Conservation (phyloP, 2,113 vertebrate species). For the Paraplagusia blochii region DNA sequence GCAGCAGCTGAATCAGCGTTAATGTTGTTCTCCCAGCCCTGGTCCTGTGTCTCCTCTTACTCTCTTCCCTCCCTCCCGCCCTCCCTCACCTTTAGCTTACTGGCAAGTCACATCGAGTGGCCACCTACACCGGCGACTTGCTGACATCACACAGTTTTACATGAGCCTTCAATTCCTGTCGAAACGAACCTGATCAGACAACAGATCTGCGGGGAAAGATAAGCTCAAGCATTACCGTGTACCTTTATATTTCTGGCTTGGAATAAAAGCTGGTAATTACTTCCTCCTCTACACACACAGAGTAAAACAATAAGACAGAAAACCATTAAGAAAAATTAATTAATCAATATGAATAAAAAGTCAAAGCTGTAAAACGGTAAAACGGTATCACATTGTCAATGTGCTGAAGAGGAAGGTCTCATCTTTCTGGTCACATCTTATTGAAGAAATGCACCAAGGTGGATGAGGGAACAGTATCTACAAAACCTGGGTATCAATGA, state of each 20-base stretch:
- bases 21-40: slow-evolving; percentile 42
- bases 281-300: too few relatives aligned
- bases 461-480: too few relatives aligned
- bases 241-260: neutral
- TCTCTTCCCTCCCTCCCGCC: slow-evolving; percentile 28
- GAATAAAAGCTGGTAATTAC: neutral
- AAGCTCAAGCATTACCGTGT: neutral
- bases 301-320: too few relatives aligned
- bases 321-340: too few relatives aligned
- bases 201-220: slow-evolving; percentile 1
- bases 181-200: slow-evolving; percentile 36
- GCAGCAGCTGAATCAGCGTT: slow-evolving; percentile 68
- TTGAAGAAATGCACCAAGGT: too few relatives aligned
- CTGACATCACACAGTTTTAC: slow-evolving; percentile 49
- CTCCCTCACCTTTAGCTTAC: slow-evolving; percentile 3
- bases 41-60: slow-evolving; percentile 24
- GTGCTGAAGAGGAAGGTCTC: slow-evolving; percentile 15
- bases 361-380: too few relatives aligned
- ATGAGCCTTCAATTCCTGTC: slow-evolving; percentile 34
- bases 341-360: too few relatives aligned
- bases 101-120: slow-evolving; percentile 51
- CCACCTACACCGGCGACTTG: slow-evolving; percentile 37
- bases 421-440: neutral
- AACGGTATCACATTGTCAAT: slow-evolving; percentile 4
- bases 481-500: too few relatives aligned